Conservation (phyloP, 2,888 invertebrate genomes). For the Plagodis pulveraria region DNA sequence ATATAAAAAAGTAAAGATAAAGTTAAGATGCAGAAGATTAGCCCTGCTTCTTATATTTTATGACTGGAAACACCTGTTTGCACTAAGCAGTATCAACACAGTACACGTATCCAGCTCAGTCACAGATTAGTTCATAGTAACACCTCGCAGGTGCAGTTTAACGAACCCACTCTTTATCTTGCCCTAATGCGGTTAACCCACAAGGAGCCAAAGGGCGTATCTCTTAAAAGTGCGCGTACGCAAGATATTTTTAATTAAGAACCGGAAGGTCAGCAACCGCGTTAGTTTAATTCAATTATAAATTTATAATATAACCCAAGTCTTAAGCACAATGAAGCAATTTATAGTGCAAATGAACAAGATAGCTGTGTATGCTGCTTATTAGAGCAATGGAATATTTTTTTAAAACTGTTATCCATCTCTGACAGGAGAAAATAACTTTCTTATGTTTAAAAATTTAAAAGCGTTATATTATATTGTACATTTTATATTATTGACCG, state of each 20-base stretch:
- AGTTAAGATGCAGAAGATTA: too few species aligned
- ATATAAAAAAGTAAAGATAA: too few species aligned
- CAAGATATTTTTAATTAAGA: constrained; percentile 37
- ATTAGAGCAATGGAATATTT: too few species aligned
- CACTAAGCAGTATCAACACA: too few species aligned
- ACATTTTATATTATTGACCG: too few species aligned
- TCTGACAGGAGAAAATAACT: too few species aligned
- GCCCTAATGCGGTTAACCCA: constrained; percentile 33
- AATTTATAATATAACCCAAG: constrained; percentile 25
- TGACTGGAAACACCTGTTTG: too few species aligned
- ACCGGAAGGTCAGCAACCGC: constrained; percentile 39
- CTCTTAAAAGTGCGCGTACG: constrained; percentile 31
- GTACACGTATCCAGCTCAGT: neutral
- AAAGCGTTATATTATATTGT: too few species aligned
- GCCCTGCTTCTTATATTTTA: neutral
- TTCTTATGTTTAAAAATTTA: too few species aligned
- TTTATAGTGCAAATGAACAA: constrained; percentile 38
- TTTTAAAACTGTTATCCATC: too few species aligned
- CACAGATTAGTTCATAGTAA: neutral
- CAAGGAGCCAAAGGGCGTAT: constrained; percentile 40
- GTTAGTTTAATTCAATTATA: constrained; percentile 33
- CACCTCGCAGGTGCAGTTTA: constrained; percentile 28
- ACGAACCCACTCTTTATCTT: constrained; percentile 43
- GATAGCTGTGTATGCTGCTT: too few species aligned
- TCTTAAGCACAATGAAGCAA: constrained; percentile 56